Base-by-base conservation (phyloP, 2,888 invertebrate species). In the Apamea epomidion region DNA sequence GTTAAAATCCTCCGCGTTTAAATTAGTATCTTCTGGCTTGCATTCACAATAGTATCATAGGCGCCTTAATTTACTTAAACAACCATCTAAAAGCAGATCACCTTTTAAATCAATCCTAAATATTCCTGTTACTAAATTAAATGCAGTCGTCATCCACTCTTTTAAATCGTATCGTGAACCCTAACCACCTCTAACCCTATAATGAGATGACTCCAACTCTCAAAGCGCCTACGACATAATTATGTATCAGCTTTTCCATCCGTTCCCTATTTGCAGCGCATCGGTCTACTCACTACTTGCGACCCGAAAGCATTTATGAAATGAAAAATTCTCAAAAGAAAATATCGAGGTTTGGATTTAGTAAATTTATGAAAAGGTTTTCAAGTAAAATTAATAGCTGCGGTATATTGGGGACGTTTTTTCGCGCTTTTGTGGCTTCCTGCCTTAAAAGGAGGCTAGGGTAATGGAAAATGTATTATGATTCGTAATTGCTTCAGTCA, bases 161-260 rank as follows among this genome's bases (percentile, higher is more conserved):
- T 12, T 32, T 51, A 5, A 21, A 32, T 74, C 77, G 58, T 25
- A 70, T 86, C 85, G 87, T 42, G 0, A 37, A 16, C 42, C n/a
- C 32, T 83, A 86, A 86, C 83, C n/a, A 25, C 29, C 29, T 69
- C 10, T 51, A 32, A 78, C 67, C 45, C 85, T 73, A 81, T 89
- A 89, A 89, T 89, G 89, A 89, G 88, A 83, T 83, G 82, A 79
- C 16, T 62, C 25, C 62, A 64, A 54, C 76, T 70, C 73, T 82
- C 81, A 89, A 90, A 90, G 89, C 76, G 37, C 48, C 72, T 69
- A 76, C 78, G 76, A 78, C 60, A 86, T 90, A 89, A 89, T 90
- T 89, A 89, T 87, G 76, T 85, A 85, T 89, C 85, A 82, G 78
- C 45, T 72, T 79, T 86, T 73, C 77, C 69, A 88, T 76, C 60